A percentile compares a stretch with the other conserved stretches of the same genome.
Evolutionary conservation across 2,113 vertebrate genomes (phyloP).

Genomic region (Alaudala cheleensis): DNA sequence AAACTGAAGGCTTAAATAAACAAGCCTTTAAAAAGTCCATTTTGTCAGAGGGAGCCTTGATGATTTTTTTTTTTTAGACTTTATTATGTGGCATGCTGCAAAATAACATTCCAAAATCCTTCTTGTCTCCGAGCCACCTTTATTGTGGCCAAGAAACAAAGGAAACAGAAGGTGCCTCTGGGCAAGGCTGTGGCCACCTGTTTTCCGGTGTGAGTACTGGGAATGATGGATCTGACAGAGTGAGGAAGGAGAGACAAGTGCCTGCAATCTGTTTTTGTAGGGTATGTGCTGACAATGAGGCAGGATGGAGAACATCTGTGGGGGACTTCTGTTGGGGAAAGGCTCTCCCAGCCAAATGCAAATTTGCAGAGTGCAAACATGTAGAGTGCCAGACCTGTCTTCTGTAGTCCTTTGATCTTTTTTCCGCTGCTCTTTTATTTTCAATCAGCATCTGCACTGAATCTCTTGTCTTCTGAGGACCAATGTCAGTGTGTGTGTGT

Average conservation of each 20-base stretch:
- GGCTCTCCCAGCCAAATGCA: background rate
- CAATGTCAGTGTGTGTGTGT: background rate
- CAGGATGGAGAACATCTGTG: background rate
- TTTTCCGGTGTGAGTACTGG: background rate
- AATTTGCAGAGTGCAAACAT: background rate
- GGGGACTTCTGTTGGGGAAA: background rate
- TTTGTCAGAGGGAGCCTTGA: accelerated
- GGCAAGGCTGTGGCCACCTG: background rate
- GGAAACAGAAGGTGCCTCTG: background rate
- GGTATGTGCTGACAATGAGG: background rate
- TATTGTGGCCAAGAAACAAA: background rate
- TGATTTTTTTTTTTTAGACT: background rate
- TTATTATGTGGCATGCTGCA: background rate
- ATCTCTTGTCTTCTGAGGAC: background rate
- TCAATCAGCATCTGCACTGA: background rate
- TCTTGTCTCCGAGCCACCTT: background rate
- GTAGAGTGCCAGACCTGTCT: background rate
- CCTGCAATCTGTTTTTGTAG: background rate
- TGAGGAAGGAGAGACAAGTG: background rate
- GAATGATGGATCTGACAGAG: background rate
- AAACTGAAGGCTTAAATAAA: background rate
- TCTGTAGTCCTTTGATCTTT: background rate
- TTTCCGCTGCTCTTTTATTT: background rate
- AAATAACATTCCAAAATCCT: background rate
- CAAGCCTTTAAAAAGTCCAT: background rate